A percentile compares a stretch with the other conserved stretches of the same genome.
Conservation (phyloP, 2,888 invertebrate species). For the Mesochorus sp. region DNA sequence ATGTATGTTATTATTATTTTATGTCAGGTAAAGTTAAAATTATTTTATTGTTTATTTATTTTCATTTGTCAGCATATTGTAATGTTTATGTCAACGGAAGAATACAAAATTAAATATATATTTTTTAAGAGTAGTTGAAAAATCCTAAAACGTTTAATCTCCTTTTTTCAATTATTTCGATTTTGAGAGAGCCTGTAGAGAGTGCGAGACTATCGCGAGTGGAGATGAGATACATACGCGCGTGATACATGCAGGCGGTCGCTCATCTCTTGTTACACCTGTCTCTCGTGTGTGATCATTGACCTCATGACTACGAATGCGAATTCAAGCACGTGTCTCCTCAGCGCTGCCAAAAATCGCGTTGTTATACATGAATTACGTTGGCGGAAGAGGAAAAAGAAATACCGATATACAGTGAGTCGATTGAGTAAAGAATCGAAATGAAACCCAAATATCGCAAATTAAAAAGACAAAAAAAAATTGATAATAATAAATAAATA, state of each 20-base stretch:
- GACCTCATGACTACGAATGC: slow-evolving; percentile 40
- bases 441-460: too few relatives aligned
- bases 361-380: slow-evolving; percentile 3
- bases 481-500: too few relatives aligned
- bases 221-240: slow-evolving; percentile 21
- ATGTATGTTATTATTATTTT: too few relatives aligned
- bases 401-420: neutral
- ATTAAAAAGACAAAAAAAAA: neutral
- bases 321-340: slow-evolving; percentile 42
- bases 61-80: too few relatives aligned
- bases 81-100: too few relatives aligned
- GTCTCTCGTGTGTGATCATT: slow-evolving; percentile 55
- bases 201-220: slow-evolving; percentile 7
- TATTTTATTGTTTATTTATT: too few relatives aligned
- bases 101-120: too few relatives aligned
- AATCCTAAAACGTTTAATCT: neutral
- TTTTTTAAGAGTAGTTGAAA: too few relatives aligned
- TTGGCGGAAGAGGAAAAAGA: neutral
- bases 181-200: slow-evolving; percentile 29
- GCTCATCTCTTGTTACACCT: slow-evolving; percentile 58
- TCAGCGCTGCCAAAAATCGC: slow-evolving; percentile 34
- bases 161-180: neutral
- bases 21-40: too few relatives aligned
- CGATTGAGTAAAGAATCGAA: neutral
- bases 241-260: slow-evolving; percentile 11